Conservation (phyloP, 2,797 vertebrate species). For the Discoglossus pictus region DNA sequence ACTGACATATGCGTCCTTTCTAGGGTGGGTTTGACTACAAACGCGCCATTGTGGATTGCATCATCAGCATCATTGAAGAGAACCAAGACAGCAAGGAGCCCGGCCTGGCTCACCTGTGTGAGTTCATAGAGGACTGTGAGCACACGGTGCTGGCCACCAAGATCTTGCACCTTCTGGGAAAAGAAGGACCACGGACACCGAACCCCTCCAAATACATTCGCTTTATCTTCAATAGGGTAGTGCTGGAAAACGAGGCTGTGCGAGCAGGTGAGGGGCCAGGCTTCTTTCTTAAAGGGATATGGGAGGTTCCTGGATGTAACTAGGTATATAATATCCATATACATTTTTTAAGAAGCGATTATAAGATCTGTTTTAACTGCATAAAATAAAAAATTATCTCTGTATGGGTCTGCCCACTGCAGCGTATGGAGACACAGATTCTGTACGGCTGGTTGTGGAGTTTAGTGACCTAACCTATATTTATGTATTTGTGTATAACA, state of each 20-base stretch:
- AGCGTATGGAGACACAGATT: too few relatives aligned
- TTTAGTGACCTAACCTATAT: not conserved
- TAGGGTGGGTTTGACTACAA: slow-evolving; percentile 99
- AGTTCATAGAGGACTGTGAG: slow-evolving; percentile 98
- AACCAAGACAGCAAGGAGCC: slow-evolving; percentile 95
- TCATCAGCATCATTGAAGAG: slow-evolving; percentile 95
- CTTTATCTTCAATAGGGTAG: slow-evolving; percentile 97
- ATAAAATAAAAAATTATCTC: too few relatives aligned
- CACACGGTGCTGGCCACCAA: slow-evolving; percentile 96
- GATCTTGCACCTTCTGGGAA: slow-evolving; percentile 94
- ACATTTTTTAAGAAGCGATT: too few relatives aligned
- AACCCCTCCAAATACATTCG: slow-evolving; percentile 96
- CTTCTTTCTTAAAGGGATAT: too few relatives aligned
- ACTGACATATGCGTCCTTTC: slow-evolving; percentile 35
- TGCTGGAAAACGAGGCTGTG: slow-evolving; percentile 94
- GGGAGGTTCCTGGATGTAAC: too few relatives aligned
- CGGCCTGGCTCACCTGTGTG: slow-evolving; percentile 94
- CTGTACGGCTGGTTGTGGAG: too few relatives aligned
- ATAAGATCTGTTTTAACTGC: too few relatives aligned
- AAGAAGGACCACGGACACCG: slow-evolving; percentile 90
- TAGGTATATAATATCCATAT: too few relatives aligned
- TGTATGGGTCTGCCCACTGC: too few relatives aligned
- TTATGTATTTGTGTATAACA: not conserved
- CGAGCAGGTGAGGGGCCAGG: slow-evolving; percentile 79
- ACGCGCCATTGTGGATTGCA: slow-evolving; percentile 96